A percentile compares a stretch with the other conserved stretches of the same genome.
phyloP scores from a whole-genome alignment of 2,888 invertebrate genomes.

The Argyresthia albistria region DNA sequence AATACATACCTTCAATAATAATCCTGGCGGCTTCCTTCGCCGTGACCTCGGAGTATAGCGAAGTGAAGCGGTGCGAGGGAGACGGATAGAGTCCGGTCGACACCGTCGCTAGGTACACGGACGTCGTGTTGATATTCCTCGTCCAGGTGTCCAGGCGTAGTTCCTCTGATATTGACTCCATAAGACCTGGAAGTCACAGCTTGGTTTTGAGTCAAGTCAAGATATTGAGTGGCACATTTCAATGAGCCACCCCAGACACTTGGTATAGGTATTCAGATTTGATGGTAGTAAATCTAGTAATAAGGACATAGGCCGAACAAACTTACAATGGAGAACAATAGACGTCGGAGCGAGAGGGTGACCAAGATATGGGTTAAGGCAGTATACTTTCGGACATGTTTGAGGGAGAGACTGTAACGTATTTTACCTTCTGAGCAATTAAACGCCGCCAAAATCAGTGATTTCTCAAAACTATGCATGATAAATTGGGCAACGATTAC shows the following conservation, averaged over 20 bases:
- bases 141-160: slow-evolving; percentile 53
- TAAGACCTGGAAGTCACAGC: slow-evolving; percentile 32
- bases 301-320: too few relatives aligned
- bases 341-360: too few relatives aligned
- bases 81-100: slow-evolving; percentile 50
- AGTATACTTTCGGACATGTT: too few relatives aligned
- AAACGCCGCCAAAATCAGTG: too few relatives aligned
- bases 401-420: too few relatives aligned
- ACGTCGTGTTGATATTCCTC: slow-evolving; percentile 51
- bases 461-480: neutral
- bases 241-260: too few relatives aligned
- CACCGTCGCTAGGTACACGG: slow-evolving; percentile 50
- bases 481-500: neutral
- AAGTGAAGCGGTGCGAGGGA: slow-evolving; percentile 49
- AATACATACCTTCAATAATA: slow-evolving; percentile 46
- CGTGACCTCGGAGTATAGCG: slow-evolving; percentile 43
- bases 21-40: slow-evolving; percentile 50
- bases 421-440: too few relatives aligned
- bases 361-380: too few relatives aligned
- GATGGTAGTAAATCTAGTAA: too few relatives aligned
- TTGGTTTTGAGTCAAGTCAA: neutral
- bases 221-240: too few relatives aligned
- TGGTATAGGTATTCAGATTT: too few relatives aligned
- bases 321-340: too few relatives aligned
- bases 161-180: slow-evolving; percentile 59